A percentile compares a stretch with the other conserved stretches of the same genome.
phyloP scores from a whole-genome alignment of 2,888 invertebrate species.

The Monoplex corrugatus region DNA sequence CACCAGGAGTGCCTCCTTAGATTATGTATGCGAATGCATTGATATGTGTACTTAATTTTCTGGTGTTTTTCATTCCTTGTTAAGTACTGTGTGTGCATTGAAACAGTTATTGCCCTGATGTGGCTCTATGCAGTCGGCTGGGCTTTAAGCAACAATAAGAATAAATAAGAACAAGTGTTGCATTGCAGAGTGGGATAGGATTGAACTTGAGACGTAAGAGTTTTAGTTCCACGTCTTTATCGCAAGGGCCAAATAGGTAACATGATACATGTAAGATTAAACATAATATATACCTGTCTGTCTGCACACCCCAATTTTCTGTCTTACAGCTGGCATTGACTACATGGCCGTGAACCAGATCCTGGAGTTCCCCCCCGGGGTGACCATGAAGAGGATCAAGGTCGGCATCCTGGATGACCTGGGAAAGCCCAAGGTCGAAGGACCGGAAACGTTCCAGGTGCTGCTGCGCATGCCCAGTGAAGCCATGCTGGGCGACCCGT shows the following conservation, averaged over 20 bases:
- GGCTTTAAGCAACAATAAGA: too few relatives aligned
- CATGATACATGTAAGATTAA: not conserved
- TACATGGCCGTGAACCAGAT: slow-evolving; percentile 78
- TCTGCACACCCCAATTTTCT: too few relatives aligned
- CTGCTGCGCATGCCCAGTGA: slow-evolving; percentile 77
- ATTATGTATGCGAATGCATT: too few relatives aligned
- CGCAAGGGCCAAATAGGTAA: too few relatives aligned
- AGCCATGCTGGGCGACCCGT: slow-evolving; percentile 78
- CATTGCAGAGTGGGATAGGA: too few relatives aligned
- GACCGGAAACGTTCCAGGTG: slow-evolving; percentile 78
- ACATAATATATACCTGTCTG: not conserved
- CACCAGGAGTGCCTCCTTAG: too few relatives aligned
- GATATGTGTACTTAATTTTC: not conserved
- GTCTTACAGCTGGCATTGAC: slow-evolving; percentile 77
- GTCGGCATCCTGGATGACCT: slow-evolving; percentile 80
- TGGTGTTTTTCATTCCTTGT: too few relatives aligned
- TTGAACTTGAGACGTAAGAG: too few relatives aligned
- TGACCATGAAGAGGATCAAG: slow-evolving; percentile 74
- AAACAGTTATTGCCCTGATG: too few relatives aligned
- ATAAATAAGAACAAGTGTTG: too few relatives aligned
- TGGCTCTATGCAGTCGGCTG: too few relatives aligned
- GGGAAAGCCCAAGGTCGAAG: slow-evolving; percentile 78
- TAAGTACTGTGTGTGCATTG: not conserved
- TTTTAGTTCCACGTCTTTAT: too few relatives aligned
- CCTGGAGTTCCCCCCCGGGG: slow-evolving; percentile 79